These are phyloP conservation scores for Tromatobia lineatoria DNA, from an alignment of 2,888 invertebrate genomes.

Conservation along the genomic window DNA sequence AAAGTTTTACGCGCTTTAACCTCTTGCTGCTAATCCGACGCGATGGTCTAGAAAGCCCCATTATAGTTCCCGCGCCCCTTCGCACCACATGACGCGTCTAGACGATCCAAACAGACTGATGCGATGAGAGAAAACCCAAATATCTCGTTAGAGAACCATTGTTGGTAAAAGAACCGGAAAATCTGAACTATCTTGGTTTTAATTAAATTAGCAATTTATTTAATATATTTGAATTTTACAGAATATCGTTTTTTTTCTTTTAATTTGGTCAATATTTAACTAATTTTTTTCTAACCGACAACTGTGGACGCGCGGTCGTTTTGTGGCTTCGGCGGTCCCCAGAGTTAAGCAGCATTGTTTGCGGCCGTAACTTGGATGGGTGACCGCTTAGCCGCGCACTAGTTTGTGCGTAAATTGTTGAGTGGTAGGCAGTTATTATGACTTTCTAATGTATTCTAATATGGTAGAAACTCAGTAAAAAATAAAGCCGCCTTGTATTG, in stretches of 20 bases:
- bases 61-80: constrained; percentile 14
- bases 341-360: too few species aligned
- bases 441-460: too few species aligned
- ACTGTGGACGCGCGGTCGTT: too few species aligned
- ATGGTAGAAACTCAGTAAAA: too few species aligned
- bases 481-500: too few species aligned
- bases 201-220: not conserved
- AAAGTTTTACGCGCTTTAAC: constrained; percentile 17
- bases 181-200: not conserved
- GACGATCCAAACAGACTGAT: constrained; percentile 38
- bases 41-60: constrained; percentile 32
- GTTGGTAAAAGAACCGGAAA: not conserved
- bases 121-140: constrained; percentile 36
- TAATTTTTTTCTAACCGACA: too few species aligned
- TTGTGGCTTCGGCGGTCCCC: too few species aligned
- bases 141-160: constrained; percentile 32
- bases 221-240: not conserved
- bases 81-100: constrained; percentile 56
- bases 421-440: too few species aligned
- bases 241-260: not conserved
- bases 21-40: constrained; percentile 47
- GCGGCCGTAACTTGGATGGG: too few species aligned
- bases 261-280: too few species aligned
- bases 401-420: too few species aligned
- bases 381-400: too few species aligned